phyloP scores from a whole-genome alignment of 2,888 invertebrate species.

The Tetramorium bicarinatum region DNA sequence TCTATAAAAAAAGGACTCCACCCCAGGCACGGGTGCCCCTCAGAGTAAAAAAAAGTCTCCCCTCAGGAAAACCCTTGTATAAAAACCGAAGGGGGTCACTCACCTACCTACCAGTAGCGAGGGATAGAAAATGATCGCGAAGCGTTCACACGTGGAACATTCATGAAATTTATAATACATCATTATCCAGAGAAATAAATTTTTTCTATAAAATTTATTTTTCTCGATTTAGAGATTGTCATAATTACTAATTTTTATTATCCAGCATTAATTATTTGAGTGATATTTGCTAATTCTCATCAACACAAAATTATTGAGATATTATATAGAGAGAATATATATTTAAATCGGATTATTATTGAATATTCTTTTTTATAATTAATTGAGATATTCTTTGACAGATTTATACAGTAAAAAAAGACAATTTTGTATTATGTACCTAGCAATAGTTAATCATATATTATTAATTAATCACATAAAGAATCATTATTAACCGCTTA shows the following conservation, averaged over 20 bases:
- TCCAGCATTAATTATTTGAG: neutral
- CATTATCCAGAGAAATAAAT: constrained; percentile 9
- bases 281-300: neutral
- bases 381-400: neutral
- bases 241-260: neutral
- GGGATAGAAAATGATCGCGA: constrained; percentile 70
- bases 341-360: neutral
- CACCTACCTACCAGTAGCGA: constrained; percentile 80
- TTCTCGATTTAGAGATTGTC: neutral
- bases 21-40: constrained; percentile 83
- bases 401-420: neutral
- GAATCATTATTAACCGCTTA: neutral
- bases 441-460: neutral
- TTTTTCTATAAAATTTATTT: neutral
- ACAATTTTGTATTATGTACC: neutral
- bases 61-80: constrained; percentile 83
- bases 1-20: constrained; percentile 83
- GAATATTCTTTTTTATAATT: neutral
- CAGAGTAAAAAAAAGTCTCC: constrained; percentile 81
- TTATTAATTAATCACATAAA: neutral
- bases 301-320: neutral
- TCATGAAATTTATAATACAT: constrained; percentile 37
- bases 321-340: neutral
- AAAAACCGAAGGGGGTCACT: constrained; percentile 85
- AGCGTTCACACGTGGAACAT: constrained; percentile 47